Evolutionary conservation across 2,888 invertebrate species (phyloP).

Genomic region (Eilema griseolum): DNA sequence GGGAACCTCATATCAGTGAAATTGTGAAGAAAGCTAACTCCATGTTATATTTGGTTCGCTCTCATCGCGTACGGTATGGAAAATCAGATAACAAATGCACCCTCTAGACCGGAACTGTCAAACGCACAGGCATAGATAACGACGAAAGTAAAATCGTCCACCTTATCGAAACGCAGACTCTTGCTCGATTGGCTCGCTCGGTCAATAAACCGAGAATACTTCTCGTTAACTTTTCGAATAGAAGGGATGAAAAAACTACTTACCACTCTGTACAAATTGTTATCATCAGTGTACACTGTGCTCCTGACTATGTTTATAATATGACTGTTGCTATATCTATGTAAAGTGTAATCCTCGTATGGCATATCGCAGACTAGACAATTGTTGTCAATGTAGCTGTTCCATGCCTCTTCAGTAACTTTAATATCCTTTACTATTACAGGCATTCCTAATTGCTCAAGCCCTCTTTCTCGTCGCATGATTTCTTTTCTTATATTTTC

Average conservation of each 20-base stretch:
- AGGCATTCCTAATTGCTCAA: neutral
- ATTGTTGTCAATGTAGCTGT: neutral
- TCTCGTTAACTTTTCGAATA: no score
- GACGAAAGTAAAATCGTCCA: no score
- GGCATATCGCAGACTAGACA: neutral
- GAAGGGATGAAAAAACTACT: no score
- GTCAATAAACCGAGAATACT: constrained; percentile 16
- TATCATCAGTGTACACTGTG: neutral
- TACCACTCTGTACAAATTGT: neutral
- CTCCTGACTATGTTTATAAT: neutral
- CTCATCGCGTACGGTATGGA: no score
- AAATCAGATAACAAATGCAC: no score
- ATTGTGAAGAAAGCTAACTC: no score
- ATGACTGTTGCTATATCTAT: neutral
- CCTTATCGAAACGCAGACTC: no score
- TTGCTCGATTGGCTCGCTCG: no score
- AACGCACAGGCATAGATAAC: no score
- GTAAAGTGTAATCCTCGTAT: neutral
- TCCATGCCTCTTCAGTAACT: neutral
- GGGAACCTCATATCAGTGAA: no score
- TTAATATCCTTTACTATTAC: neutral
- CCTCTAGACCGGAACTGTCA: no score
- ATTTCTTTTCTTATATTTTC: neutral
- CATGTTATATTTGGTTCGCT: no score
- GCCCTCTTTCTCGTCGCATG: neutral